Percentiles rank a stretch among this genome's conserved stretches.
Conservation (phyloP, 2,797 vertebrate genomes). For the Acanthopagrus latus region DNA sequence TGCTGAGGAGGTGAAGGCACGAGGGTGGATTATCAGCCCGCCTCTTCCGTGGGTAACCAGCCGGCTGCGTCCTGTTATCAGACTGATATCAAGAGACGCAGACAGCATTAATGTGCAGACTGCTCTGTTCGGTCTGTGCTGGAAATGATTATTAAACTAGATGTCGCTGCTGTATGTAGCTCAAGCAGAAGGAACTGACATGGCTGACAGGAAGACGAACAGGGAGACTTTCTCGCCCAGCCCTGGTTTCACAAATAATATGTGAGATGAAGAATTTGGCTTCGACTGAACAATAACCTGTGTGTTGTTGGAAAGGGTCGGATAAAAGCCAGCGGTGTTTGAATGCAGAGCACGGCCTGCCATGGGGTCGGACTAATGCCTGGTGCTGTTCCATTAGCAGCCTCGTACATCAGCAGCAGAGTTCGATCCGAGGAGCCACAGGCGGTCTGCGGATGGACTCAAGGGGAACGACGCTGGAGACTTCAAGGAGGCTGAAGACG, state of each 20-base stretch:
- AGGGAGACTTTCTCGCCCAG: background rate
- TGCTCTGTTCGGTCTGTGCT: background rate
- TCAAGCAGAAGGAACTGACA: background rate
- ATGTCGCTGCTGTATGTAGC: background rate
- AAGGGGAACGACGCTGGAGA: background rate
- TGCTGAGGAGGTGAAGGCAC: background rate
- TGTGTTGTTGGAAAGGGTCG: background rate
- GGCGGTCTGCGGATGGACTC: slow-evolving; percentile 11
- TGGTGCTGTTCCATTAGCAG: slow-evolving; percentile 37
- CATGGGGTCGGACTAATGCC: slow-evolving; percentile 10
- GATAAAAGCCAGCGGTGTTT: background rate
- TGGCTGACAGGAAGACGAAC: background rate
- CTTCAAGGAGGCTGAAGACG: slow-evolving; percentile 4
- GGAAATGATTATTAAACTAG: background rate
- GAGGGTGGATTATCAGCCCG: background rate
- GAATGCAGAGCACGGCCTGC: slow-evolving; percentile 17
- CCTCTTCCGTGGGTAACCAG: background rate
- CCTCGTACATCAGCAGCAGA: slow-evolving; percentile 42
- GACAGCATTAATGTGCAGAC: background rate
- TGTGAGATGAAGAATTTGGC: background rate
- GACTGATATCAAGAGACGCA: background rate
- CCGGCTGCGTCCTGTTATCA: background rate
- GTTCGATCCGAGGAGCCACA: slow-evolving; percentile 10
- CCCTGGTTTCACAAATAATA: too few relatives aligned
- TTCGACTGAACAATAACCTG: background rate